A percentile compares a stretch with the other conserved stretches of the same genome.
These are phyloP conservation scores for Semnornis frantzii DNA, from an alignment of 2,113 vertebrate genomes.

Conservation along the genomic window DNA sequence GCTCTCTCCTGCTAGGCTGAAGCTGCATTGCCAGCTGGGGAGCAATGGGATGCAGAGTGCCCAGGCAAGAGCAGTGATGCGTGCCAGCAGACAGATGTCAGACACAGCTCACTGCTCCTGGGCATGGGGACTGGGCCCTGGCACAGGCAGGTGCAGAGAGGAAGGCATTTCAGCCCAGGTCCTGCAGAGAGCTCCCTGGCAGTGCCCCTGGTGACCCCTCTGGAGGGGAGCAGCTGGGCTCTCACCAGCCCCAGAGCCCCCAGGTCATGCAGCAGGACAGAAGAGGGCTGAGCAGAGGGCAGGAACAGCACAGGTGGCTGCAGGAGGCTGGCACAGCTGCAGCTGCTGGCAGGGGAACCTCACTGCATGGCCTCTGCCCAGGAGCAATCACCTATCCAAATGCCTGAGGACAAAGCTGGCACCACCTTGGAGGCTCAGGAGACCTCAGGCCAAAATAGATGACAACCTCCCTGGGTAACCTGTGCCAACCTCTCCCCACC, in stretches of 20 bases:
- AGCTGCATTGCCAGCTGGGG: background rate
- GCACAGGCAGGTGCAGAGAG: background rate
- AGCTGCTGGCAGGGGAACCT: background rate
- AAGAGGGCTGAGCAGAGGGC: accelerated
- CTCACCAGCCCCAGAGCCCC: background rate
- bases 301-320: accelerated
- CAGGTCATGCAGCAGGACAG: background rate
- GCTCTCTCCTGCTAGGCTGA: background rate
- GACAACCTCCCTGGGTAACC: too few relatives aligned
- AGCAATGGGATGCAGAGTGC: background rate
- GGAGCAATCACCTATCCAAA: too few relatives aligned
- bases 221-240: background rate
- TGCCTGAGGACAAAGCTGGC: background rate
- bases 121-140: background rate
- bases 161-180: background rate
- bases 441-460: background rate
- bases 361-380: background rate
- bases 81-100: background rate
- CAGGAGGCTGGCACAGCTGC: background rate
- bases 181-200: background rate
- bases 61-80: background rate
- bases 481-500: too few relatives aligned
- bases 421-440: background rate
- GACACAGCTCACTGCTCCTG: background rate
- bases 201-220: too few relatives aligned